Base-by-base conservation (phyloP, 2,797 vertebrate genomes). In the Anolis apletophallus region DNA sequence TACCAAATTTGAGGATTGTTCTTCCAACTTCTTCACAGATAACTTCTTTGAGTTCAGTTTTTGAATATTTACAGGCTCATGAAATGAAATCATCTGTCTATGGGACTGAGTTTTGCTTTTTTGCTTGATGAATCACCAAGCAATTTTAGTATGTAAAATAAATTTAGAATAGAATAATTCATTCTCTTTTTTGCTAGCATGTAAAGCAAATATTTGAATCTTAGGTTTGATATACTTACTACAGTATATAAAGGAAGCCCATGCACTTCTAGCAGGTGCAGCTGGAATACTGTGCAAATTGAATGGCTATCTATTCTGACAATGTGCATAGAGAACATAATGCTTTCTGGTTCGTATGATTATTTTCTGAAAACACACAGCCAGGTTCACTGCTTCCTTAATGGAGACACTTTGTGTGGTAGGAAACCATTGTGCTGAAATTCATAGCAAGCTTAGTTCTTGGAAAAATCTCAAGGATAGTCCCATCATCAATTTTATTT, bases 41-140 rank as follows among this genome's bases (percentile, higher is more conserved):
- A 17, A 13, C 23, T 69, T 29, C 61, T 74, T 59, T 59, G 59
- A 85, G 14, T 40, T 32, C 4, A 16, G 3, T 52, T 40, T 1
- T 2, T 71, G 21, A 23, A n/a, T 88, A 59, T 72, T 71, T 23
- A 14, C 11, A 50, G 11, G 46, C 1, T 14, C 50, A 10, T 6
- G 80, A 81, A 78, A 0, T 8, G 7, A 4, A 6, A 14, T 29
- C 74, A 50, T 86, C n/a, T n/a, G 52, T 23, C 67, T 85, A 52
- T 23, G 57, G 74, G 52, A 21, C 0, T 0, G 3, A 1, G 46
- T 6, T 32, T 17, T 19, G 23, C 9, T 10, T 17, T 26, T 19
- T 0, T 12, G 3, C 0, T 29, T 83, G 59, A 50, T 78, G 16
- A 80, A 26, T 40, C 21, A 46, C 34, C 61, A 26, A 40, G 21